phyloP scores from a whole-genome alignment of 2,797 vertebrate species.

The Melanotaenia parkinsoni region DNA sequence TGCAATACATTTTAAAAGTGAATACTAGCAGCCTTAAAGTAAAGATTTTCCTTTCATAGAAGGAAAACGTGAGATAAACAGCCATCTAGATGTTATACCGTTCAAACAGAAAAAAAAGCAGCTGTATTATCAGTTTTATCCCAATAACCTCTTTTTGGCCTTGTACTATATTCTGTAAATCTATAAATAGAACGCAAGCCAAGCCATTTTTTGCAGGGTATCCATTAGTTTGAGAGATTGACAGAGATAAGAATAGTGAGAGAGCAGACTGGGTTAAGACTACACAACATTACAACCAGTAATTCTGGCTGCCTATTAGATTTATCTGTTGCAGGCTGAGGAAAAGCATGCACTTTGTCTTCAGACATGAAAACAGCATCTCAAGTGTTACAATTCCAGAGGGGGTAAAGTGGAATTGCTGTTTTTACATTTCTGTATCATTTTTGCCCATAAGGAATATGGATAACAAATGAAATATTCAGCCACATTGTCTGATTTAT shows the following conservation, averaged over 20 bases:
- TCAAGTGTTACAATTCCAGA: constrained; percentile 84
- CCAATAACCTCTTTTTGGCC: constrained; percentile 38
- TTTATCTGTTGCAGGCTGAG: constrained; percentile 81
- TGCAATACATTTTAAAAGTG: not conserved
- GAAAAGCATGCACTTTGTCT: constrained; percentile 82
- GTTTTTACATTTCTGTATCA: constrained; percentile 89
- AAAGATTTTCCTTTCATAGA: not conserved
- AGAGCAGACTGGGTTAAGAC: constrained; percentile 78
- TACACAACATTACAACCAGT: constrained; percentile 84
- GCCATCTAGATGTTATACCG: not conserved
- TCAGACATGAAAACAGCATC: constrained; percentile 84
- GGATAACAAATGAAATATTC: constrained; percentile 94
- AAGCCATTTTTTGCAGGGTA: constrained; percentile 52
- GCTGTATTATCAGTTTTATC: constrained; percentile 6
- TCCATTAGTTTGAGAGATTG: constrained; percentile 74
- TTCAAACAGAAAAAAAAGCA: constrained; percentile 8
- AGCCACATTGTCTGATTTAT: constrained; percentile 92
- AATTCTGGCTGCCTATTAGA: constrained; percentile 84
- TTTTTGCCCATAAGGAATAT: constrained; percentile 92
- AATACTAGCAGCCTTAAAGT: not conserved
- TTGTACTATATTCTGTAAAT: constrained; percentile 50
- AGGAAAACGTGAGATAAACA: not conserved
- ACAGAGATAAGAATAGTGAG: constrained; percentile 72
- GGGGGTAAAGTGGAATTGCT: constrained; percentile 85
- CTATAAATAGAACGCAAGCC: constrained; percentile 62